phyloP scores from a whole-genome alignment of 2,113 vertebrate genomes.

The Sarotherodon lohbergeri region DNA sequence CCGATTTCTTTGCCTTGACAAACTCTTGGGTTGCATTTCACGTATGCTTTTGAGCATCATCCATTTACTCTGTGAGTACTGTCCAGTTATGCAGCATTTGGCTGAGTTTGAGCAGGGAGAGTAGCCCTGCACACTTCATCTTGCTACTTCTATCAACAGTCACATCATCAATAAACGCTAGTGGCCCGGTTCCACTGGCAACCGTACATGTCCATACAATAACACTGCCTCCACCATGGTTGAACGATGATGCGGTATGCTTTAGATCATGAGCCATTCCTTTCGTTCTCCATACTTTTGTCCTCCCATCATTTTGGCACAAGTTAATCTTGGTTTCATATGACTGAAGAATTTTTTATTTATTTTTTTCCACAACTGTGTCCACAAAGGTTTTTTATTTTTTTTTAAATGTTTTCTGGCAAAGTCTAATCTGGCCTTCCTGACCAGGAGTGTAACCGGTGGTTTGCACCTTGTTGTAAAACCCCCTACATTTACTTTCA shows the following conservation, averaged over 20 bases:
- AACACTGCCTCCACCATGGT: neutral
- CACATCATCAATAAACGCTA: neutral
- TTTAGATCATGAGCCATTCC: neutral
- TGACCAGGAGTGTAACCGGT: neutral
- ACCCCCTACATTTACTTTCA: neutral
- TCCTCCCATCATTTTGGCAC: neutral
- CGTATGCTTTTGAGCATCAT: neutral
- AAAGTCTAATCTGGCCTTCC: neutral
- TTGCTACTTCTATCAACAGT: neutral
- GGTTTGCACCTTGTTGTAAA: neutral
- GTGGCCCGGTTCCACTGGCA: neutral
- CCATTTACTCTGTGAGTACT: neutral
- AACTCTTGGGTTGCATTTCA: neutral
- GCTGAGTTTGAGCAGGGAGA: neutral
- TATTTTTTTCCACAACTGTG: neutral
- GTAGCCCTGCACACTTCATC: neutral
- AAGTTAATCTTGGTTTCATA: rapidly evolving
- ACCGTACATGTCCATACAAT: neutral
- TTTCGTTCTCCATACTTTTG: neutral
- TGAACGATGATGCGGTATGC: neutral
- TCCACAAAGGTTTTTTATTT: neutral
- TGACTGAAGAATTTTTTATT: neutral
- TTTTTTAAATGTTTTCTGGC: rapidly evolving
- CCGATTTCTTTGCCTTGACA: neutral
- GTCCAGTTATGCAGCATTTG: neutral